A percentile compares a stretch with the other conserved stretches of the same genome.
Evolutionary conservation across 2,113 vertebrate genomes (phyloP).

Genomic region (Anolis carolinensis): DNA sequence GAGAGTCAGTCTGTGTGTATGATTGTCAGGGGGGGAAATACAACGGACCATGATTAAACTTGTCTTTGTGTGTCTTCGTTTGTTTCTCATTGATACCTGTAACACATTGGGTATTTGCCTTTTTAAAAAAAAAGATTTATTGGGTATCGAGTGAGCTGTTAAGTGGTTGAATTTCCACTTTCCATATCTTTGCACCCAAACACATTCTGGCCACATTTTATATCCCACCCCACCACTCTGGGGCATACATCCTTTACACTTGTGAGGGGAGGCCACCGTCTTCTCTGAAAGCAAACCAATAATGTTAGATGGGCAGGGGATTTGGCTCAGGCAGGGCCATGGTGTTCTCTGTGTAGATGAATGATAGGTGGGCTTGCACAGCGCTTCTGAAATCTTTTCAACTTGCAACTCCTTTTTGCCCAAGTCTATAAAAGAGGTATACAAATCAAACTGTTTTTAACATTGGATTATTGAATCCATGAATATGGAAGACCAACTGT

Average conservation of each 20-base stretch:
- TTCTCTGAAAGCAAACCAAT: too few relatives aligned
- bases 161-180: not conserved
- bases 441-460: too few relatives aligned
- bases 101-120: not conserved
- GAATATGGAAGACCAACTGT: too few relatives aligned
- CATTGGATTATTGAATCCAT: too few relatives aligned
- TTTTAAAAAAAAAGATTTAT: too few relatives aligned
- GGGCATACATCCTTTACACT: not conserved
- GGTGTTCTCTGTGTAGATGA: too few relatives aligned
- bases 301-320: too few relatives aligned
- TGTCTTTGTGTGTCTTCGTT: not conserved
- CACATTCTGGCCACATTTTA: not conserved
- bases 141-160: not conserved
- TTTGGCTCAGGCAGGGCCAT: not conserved
- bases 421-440: too few relatives aligned
- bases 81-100: not conserved
- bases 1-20: not conserved
- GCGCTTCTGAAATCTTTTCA: too few relatives aligned
- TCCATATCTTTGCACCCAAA: not conserved
- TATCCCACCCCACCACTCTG: not conserved
- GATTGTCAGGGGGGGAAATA: slow-evolving; percentile 10
- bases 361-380: not conserved
- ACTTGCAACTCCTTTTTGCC: too few relatives aligned
- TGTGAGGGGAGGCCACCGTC: not conserved
- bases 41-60: not conserved